Evolutionary conservation across 1,140 invertebrate species (phyloP), one percentile per base, ranked within the genome.

Genomic region (Euschistus heros): DNA sequence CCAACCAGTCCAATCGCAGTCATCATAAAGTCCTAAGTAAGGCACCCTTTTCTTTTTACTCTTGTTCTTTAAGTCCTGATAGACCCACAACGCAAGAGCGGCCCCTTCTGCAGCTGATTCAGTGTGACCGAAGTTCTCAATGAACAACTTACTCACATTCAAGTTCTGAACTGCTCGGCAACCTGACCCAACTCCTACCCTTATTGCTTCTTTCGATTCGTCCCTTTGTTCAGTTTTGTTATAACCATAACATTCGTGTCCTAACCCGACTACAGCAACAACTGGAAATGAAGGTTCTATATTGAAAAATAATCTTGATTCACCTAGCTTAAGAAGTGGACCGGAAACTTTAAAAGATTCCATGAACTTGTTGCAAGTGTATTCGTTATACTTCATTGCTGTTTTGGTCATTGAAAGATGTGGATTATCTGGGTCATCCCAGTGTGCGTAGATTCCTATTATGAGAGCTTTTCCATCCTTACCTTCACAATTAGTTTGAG

Each of bases 51-150:
- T 64, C 22, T 57, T 54, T 24, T 63, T 69, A 7, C 46, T 24
- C 37, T 55, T 30, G 37, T 67, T 68, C 55, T 68, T 70, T 17
- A 66, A 44, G 62, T 85, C 84, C 76, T 89, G 85, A 74, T 82
- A 89, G 46, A 75, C 74, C 78, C 80, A 88, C 5, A 84, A 71
- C 46, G 78, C 77, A 37, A 92, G 75, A 27, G 76, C 70, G 46
- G 82, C 80, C 5, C 87, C 88, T 75, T 92, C 89, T 3, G 88
- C 88, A 5, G 86, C 82, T 27, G 86, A 83, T 74, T 88, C 85
- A 4, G 86, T 80, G 75, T 88, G 81, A 0, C 80, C 82, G 71
- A 88, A 83, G 52, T 80, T 78, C 72, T 91, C 89, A 1, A 92
- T 74, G 10, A 76, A 74, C 54, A 91, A 84, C 42, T 83, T 75